Percentiles rank a stretch among this genome's conserved stretches.
These are phyloP conservation scores for Pammene aurita DNA, from an alignment of 2,888 invertebrate species.

Conservation along the genomic window DNA sequence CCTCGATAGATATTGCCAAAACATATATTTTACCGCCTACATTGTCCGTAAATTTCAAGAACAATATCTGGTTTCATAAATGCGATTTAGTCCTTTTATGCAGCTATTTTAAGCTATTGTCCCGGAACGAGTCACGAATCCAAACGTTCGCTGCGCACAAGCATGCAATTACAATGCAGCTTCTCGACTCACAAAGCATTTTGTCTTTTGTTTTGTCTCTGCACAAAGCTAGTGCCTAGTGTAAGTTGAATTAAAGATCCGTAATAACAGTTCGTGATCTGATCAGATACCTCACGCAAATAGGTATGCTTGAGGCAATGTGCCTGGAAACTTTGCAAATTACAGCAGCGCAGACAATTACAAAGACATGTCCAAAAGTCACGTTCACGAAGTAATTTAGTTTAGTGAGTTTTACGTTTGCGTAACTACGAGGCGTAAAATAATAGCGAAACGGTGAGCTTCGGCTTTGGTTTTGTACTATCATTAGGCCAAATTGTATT, in stretches of 20 bases:
- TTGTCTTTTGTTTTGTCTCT: neutral
- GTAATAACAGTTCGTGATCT: neutral
- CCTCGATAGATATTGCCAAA: no score
- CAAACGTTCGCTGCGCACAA: conserved; percentile 7
- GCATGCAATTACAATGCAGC: neutral
- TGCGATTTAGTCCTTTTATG: neutral
- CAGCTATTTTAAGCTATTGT: neutral
- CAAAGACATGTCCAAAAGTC: conserved; percentile 24
- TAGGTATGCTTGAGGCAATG: no score
- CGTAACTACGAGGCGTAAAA: neutral
- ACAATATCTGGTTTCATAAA: no score
- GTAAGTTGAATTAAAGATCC: neutral
- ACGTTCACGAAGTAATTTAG: conserved; percentile 24
- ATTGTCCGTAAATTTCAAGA: no score
- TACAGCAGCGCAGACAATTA: neutral
- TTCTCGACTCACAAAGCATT: neutral
- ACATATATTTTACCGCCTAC: no score
- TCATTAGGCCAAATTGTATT: conserved; percentile 19
- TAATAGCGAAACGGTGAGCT: neutral
- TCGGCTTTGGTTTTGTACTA: conserved; percentile 12
- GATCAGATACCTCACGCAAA: neutral
- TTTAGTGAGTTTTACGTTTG: conserved; percentile 7
- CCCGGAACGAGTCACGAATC: conserved; percentile 4
- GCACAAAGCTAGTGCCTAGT: neutral
- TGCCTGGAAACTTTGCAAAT: neutral